Conservation (phyloP, 1,140 invertebrate genomes). For the Tetranychus urticae region DNA sequence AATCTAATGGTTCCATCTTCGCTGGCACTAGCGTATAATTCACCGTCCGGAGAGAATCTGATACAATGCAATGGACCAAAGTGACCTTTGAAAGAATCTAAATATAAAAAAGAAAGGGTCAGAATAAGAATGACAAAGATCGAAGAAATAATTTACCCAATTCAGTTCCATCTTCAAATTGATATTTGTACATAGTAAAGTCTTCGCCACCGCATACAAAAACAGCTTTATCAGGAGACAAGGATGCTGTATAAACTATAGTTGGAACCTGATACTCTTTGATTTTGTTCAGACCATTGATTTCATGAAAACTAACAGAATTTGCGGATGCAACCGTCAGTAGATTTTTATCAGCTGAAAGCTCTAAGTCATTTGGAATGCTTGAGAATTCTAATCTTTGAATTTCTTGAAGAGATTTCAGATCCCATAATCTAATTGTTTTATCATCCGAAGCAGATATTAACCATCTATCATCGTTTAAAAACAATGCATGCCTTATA, state of each 20-base stretch:
- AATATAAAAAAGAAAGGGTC: not conserved
- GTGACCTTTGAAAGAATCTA: constrained; percentile 90
- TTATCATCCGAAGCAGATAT: constrained; percentile 78
- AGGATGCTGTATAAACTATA: constrained; percentile 65
- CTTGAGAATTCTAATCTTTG: constrained; percentile 56
- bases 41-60: constrained; percentile 52
- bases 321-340: constrained; percentile 61
- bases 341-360: constrained; percentile 56
- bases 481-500: constrained; percentile 57
- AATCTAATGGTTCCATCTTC: constrained; percentile 86
- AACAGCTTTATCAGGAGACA: constrained; percentile 64
- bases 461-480: constrained; percentile 45
- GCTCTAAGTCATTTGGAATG: constrained; percentile 63
- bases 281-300: constrained; percentile 35
- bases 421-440: constrained; percentile 61
- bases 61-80: constrained; percentile 91
- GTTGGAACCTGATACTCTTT: constrained; percentile 67
- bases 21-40: constrained; percentile 83
- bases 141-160: constrained; percentile 36
- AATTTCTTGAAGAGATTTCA: constrained; percentile 43
- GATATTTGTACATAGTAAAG: constrained; percentile 93
- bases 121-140: not conserved
- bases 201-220: constrained; percentile 93
- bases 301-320: constrained; percentile 49
- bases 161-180: constrained; percentile 69